These are phyloP conservation scores for Euura saliciscinereae DNA, from an alignment of 1,140 invertebrate species.

Conservation along the genomic window DNA sequence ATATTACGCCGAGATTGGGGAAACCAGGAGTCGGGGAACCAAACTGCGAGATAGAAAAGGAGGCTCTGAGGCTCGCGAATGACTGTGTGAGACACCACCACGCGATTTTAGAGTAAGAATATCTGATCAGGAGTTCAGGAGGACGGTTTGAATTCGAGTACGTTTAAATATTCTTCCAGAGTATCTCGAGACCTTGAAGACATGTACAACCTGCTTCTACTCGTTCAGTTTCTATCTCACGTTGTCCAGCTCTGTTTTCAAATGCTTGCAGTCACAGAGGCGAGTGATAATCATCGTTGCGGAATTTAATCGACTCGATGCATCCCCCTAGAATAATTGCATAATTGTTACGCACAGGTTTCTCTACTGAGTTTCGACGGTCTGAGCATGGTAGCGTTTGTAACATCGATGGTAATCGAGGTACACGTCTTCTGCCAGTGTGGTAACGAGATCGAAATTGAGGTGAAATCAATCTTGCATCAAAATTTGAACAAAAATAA, in stretches of 20 bases:
- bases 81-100: not conserved
- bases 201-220: not conserved
- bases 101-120: not conserved
- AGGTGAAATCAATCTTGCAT: not conserved
- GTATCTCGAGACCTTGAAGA: not conserved
- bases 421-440: not conserved
- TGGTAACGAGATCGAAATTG: not conserved
- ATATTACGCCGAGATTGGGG: not conserved
- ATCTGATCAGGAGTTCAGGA: too few relatives aligned
- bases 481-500: too few relatives aligned
- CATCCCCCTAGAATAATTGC: too few relatives aligned
- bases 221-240: not conserved
- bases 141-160: too few relatives aligned
- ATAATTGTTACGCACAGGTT: not conserved
- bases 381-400: not conserved
- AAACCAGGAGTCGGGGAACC: not conserved
- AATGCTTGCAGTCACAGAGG: not conserved
- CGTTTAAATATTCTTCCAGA: not conserved
- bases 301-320: too few relatives aligned
- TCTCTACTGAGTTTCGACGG: not conserved
- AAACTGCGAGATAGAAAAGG: not conserved
- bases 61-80: not conserved
- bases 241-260: not conserved
- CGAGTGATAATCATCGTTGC: not conserved
- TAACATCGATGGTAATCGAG: not conserved